Evolutionary conservation across 2,888 invertebrate genomes (phyloP).

Genomic region (Ypsolopha scabrella): DNA sequence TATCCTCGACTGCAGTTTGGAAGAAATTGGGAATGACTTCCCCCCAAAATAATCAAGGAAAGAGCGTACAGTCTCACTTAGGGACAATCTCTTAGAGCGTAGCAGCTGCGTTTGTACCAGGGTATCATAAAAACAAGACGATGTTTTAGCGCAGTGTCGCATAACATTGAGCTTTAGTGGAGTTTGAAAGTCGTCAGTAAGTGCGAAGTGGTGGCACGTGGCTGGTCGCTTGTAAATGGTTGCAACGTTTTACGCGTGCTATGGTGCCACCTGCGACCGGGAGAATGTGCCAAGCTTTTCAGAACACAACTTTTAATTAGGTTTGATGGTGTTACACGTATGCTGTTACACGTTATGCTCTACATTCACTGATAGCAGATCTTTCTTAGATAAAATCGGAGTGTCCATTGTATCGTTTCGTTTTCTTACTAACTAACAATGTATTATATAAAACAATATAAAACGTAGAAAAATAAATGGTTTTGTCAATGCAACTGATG

Average conservation of each 20-base stretch:
- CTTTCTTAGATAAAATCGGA: too few relatives aligned
- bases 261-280: constrained; percentile 42
- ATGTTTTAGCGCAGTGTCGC: constrained; percentile 5
- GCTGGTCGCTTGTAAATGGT: constrained; percentile 35
- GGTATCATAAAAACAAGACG: constrained; percentile 4
- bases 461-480: too few relatives aligned
- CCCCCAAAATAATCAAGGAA: constrained; percentile 3
- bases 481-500: too few relatives aligned
- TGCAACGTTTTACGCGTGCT: constrained; percentile 40
- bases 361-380: too few relatives aligned
- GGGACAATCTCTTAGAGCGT: constrained; percentile 2
- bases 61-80: constrained; percentile 1
- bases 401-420: too few relatives aligned
- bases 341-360: too few relatives aligned
- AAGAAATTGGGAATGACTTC: constrained; percentile 1
- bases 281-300: constrained; percentile 4
- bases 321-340: constrained; percentile 12
- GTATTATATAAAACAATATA: too few relatives aligned
- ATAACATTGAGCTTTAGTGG: constrained; percentile 49
- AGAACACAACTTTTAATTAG: constrained; percentile 28
- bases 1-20: neutral
- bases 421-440: too few relatives aligned
- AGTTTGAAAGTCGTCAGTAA: constrained; percentile 34
- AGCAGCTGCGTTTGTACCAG: constrained; percentile 1
- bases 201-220: constrained; percentile 58